phyloP scores from a whole-genome alignment of 2,797 vertebrate species.

The Acanthornis magna region DNA sequence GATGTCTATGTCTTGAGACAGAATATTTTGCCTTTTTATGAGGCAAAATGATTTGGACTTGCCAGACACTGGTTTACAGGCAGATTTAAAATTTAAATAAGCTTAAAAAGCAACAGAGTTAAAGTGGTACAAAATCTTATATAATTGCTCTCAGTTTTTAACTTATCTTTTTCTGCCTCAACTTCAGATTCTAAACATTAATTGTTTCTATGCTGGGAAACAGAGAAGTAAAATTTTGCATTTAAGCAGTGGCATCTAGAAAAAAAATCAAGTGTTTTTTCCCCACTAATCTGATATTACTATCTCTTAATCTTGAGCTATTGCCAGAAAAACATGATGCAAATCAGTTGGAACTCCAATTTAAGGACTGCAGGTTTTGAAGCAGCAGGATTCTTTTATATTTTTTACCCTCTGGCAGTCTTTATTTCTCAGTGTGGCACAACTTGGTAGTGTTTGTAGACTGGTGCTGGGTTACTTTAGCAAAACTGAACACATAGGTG shows the following conservation, averaged over 20 bases:
- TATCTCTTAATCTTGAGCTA: not conserved
- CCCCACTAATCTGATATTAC: not conserved
- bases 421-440: not conserved
- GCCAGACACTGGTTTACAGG: not conserved
- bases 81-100: conserved; percentile 29
- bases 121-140: not conserved
- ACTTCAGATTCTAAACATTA: not conserved
- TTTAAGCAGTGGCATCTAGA: not conserved
- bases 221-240: not conserved
- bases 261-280: rapidly evolving
- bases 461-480: not conserved
- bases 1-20: not conserved
- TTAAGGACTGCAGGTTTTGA: not conserved
- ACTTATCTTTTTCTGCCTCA: not conserved
- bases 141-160: not conserved
- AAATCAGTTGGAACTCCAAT: not conserved
- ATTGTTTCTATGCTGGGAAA: not conserved
- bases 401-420: not conserved
- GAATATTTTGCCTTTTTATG: not conserved
- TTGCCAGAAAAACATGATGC: not conserved
- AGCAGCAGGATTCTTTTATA: not conserved
- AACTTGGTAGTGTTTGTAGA: not conserved
- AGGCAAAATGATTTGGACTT: not conserved
- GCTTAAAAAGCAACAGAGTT: not conserved
- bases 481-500: not conserved